These are phyloP conservation scores for Latrodectus geometricus DNA, from an alignment of 1,140 invertebrate species.

Conservation along the genomic window DNA sequence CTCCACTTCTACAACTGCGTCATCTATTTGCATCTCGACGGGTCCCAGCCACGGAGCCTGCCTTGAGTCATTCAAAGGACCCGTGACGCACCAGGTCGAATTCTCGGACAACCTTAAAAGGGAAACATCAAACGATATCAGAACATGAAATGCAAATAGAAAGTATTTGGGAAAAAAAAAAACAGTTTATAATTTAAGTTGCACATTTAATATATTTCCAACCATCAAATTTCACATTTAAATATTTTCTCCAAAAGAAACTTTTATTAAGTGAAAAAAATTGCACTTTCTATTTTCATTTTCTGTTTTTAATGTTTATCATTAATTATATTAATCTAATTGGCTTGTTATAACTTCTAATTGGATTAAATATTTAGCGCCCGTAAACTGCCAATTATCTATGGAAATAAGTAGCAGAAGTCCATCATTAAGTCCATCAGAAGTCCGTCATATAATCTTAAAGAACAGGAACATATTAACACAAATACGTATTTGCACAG, in stretches of 20 bases:
- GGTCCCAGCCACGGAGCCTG: background rate
- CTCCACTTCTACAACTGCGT: slow-evolving; percentile 37
- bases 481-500: no score
- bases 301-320: background rate
- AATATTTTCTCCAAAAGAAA: no score
- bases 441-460: no score
- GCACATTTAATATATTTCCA: no score
- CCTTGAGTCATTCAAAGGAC: background rate
- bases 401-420: no score
- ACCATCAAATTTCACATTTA: background rate
- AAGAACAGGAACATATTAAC: no score
- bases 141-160: background rate
- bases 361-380: no score
- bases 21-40: slow-evolving; percentile 52
- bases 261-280: background rate
- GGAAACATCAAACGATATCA: background rate
- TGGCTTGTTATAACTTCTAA: no score
- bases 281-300: no score
- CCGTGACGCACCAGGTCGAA: slow-evolving; percentile 22
- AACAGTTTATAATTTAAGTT: background rate
- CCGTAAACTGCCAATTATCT: no score
- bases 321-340: no score
- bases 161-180: background rate
- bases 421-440: no score
- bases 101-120: background rate